These are phyloP conservation scores for Plestiodon gilberti DNA, from an alignment of 2,113 vertebrate genomes.

Conservation along the genomic window DNA sequence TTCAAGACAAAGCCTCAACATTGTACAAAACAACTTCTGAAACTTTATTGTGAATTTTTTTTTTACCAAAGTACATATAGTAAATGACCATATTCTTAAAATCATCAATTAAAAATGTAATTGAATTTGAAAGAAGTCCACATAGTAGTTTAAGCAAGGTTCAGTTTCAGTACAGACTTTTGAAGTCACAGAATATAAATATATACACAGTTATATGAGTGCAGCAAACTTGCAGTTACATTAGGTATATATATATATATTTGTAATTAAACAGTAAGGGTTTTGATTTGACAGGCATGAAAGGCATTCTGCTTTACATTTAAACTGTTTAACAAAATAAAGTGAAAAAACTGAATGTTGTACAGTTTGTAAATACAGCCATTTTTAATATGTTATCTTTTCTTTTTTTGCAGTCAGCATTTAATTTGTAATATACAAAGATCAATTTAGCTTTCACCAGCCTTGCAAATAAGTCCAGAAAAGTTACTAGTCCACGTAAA, in stretches of 20 bases:
- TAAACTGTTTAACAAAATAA: conserved; percentile 78
- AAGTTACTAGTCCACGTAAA: not conserved
- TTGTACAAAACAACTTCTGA: conserved; percentile 84
- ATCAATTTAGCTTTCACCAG: conserved; percentile 49
- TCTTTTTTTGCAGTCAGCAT: conserved; percentile 68
- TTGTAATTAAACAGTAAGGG: conserved; percentile 75
- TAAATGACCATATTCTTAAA: conserved; percentile 79
- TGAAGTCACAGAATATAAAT: conserved; percentile 73
- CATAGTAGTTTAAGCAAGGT: conserved; percentile 80
- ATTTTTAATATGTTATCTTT: conserved; percentile 61
- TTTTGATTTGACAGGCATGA: conserved; percentile 78
- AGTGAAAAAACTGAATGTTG: conserved; percentile 76
- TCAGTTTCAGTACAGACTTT: conserved; percentile 83
- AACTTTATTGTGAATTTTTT: conserved; percentile 87
- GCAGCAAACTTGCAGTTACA: conserved; percentile 82
- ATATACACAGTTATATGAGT: conserved; percentile 85
- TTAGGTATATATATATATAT: conserved; percentile 72
- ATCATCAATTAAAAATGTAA: conserved; percentile 81
- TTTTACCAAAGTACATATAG: conserved; percentile 80
- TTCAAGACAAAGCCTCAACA: conserved; percentile 82
- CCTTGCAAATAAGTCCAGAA: conserved; percentile 9
- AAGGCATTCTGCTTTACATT: conserved; percentile 75
- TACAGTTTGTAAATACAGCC: conserved; percentile 80
- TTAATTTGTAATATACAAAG: conserved; percentile 76
- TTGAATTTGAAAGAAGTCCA: conserved; percentile 79